Evolutionary conservation across 2,888 invertebrate genomes (phyloP), one percentile per base, ranked within the genome.

Genomic region (Peribatodes rhomboidaria): DNA sequence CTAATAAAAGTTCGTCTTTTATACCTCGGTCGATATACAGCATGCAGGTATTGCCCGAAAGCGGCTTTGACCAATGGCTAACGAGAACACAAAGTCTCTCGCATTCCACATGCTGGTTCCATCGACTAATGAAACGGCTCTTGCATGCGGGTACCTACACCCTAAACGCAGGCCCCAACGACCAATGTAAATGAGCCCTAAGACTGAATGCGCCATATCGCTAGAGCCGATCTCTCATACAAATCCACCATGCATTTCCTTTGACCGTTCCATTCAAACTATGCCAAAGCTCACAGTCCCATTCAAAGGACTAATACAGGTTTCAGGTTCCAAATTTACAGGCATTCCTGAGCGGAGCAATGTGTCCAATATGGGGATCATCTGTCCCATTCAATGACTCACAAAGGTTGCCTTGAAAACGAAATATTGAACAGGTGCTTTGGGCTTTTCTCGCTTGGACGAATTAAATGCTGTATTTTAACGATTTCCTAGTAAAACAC

Each of bases 251-350:
- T 50, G 27, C 42, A 61, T 53, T 55, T 57, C 31, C 42, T 50
- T 39, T 33, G 41, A 42, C 18, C 13, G 18, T 20, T 53, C 53
- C 47, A 49, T 56, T 53, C 18, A 47, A 57, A 47, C 41, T 33
- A 11, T 39, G 13, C 31, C 16, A 27, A 50, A 63, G 52, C 52
- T 31, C 11, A 33, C n/a, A 1, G 20, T 33, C 22, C n/a, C 18
- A 8, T 58, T 58, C 46, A 58, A 35, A 27, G 18, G 20, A 11
- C 11, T 33, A 18, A 46, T 37, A 53, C 60, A 49, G 47, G 41
- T 49, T 52, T 8, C 60, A 41, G 41, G 47, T 61, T n/a, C n/a
- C n/a, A n/a, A n/a, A n/a, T n/a, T 52, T 37, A 37, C 52, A 37
- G n/a, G 31, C 35, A 60, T 47, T 60, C 22, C 2, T 27, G 46